Evolutionary conservation across 2,888 invertebrate genomes (phyloP).

Genomic region (Mamestra brassicae): DNA sequence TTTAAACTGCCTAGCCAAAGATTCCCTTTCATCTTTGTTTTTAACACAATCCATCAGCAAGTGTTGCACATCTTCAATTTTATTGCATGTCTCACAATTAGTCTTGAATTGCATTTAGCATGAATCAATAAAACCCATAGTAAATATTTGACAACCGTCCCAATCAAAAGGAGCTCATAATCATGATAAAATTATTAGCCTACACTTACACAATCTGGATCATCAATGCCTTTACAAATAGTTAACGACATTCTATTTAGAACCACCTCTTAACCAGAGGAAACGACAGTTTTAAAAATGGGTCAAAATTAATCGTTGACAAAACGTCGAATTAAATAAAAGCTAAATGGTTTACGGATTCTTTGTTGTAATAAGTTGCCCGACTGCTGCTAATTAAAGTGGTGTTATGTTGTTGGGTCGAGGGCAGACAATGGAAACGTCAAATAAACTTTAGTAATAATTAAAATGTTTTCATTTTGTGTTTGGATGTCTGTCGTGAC

Average conservation of each 20-base stretch:
- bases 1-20: too few relatives aligned
- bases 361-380: slow-evolving; percentile 51
- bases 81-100: too few relatives aligned
- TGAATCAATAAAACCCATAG: too few relatives aligned
- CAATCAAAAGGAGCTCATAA: slow-evolving; percentile 5
- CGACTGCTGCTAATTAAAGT: slow-evolving; percentile 30
- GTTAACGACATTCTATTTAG: slow-evolving; percentile 17
- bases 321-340: slow-evolving; percentile 30
- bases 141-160: background rate
- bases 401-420: slow-evolving; percentile 21
- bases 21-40: too few relatives aligned
- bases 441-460: slow-evolving; percentile 36
- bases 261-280: background rate
- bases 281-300: slow-evolving; percentile 45
- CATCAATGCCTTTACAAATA: slow-evolving; percentile 25
- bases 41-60: too few relatives aligned
- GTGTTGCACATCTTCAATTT: too few relatives aligned
- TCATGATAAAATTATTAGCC: slow-evolving; percentile 29
- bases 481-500: background rate
- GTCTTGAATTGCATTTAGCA: too few relatives aligned
- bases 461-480: slow-evolving; percentile 30
- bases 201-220: slow-evolving; percentile 15
- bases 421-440: slow-evolving; percentile 38
- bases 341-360: slow-evolving; percentile 40
- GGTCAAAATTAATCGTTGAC: slow-evolving; percentile 43